Conservation (phyloP, 2,888 invertebrate species). For the Dioctria linearis region DNA sequence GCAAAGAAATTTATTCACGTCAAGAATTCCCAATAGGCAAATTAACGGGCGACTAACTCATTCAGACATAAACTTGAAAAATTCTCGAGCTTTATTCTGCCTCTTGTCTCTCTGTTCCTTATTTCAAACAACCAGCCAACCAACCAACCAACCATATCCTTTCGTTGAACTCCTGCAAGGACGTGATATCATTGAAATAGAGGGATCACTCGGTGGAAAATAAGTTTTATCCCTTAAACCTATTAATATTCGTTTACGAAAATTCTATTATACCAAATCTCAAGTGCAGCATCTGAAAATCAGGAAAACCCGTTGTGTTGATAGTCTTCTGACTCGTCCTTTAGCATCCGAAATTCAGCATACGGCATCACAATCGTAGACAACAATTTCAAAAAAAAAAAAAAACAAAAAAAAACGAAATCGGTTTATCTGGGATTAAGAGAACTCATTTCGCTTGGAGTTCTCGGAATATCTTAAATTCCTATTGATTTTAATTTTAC, state of each 20-base stretch:
- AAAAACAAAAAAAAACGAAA: not conserved
- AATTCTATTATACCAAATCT: conserved; percentile 47
- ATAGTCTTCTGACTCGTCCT: not conserved
- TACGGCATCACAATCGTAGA: conserved; percentile 14
- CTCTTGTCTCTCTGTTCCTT: not conserved
- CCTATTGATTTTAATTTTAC: conserved; percentile 40
- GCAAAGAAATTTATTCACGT: conserved; percentile 50
- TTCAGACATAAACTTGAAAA: conserved; percentile 51
- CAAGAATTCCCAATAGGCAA: conserved; percentile 50
- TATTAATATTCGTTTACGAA: conserved; percentile 51
- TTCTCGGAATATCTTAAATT: conserved; percentile 12
- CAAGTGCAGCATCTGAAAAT: conserved; percentile 33
- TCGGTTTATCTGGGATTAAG: conserved; percentile 48
- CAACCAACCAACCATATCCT: not conserved
- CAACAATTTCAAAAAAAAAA: conserved; percentile 14
- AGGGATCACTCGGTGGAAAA: conserved; percentile 44
- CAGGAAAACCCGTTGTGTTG: not conserved
- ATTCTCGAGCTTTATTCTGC: conserved; percentile 14
- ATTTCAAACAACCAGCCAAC: no score
- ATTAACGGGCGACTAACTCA: conserved; percentile 46
- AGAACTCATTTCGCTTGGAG: conserved; percentile 37
- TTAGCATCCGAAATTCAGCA: not conserved
- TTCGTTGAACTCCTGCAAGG: conserved; percentile 24
- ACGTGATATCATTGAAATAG: conserved; percentile 48
- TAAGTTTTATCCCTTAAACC: conserved; percentile 50